These are phyloP conservation scores for Oncopodura yosiiana DNA, from an alignment of 1,140 invertebrate genomes.

Conservation along the genomic window DNA sequence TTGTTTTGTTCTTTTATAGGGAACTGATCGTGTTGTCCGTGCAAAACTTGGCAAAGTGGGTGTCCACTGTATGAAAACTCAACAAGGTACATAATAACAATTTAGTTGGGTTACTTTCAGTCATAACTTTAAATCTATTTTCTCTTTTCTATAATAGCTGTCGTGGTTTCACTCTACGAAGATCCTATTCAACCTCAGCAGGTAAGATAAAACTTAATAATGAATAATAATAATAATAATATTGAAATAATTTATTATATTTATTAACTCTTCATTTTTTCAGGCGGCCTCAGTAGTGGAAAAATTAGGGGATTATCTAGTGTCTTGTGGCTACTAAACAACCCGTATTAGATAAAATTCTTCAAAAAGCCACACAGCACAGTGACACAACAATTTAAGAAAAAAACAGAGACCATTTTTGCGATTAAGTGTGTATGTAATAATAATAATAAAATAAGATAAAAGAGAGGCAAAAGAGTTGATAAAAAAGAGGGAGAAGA, in stretches of 20 bases:
- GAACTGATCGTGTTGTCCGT: conserved; percentile 79
- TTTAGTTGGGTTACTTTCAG: background rate
- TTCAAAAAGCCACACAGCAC: conserved; percentile 2
- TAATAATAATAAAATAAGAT: no score
- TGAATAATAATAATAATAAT: no score
- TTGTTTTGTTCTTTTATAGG: no score
- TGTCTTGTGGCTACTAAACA: conserved; percentile 79
- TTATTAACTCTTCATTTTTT: no score
- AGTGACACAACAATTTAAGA: no score
- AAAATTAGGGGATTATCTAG: conserved; percentile 90
- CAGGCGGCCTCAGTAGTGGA: conserved; percentile 85
- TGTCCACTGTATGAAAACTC: conserved; percentile 87
- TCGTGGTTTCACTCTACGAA: conserved; percentile 84
- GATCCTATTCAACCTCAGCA: conserved; percentile 89
- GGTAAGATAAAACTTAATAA: no score
- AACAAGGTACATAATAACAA: conserved; percentile 56
- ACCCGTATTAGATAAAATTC: background rate
- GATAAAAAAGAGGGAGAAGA: no score
- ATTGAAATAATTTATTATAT: no score
- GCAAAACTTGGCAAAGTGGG: conserved; percentile 82
- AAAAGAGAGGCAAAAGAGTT: no score
- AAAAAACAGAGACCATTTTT: no score
- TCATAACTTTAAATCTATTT: conserved; percentile 2
- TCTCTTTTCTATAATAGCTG: conserved; percentile 54
- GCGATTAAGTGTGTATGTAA: no score